These are phyloP conservation scores for Anguilla japonica DNA, from an alignment of 2,113 vertebrate species.

Conservation along the genomic window DNA sequence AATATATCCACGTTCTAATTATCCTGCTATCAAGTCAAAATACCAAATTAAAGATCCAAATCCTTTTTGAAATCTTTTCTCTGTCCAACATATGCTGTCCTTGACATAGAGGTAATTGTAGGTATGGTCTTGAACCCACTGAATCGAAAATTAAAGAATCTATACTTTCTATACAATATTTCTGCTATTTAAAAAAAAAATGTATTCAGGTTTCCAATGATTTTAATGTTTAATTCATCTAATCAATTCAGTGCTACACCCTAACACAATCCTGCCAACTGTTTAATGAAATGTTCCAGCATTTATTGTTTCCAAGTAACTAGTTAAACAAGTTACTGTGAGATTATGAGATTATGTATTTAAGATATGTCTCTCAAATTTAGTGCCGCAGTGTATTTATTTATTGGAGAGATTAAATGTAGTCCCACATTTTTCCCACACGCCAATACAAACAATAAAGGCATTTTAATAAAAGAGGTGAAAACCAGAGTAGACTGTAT, in stretches of 20 bases:
- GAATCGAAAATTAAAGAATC: not conserved
- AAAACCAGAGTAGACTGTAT: slow-evolving; percentile 18
- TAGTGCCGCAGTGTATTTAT: not conserved
- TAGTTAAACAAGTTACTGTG: not conserved
- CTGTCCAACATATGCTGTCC: not conserved
- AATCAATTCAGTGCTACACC: not conserved
- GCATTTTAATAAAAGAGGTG: slow-evolving; percentile 7
- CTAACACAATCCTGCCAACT: not conserved
- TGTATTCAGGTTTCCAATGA: not conserved
- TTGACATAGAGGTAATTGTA: not conserved
- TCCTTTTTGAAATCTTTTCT: not conserved
- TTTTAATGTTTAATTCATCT: not conserved
- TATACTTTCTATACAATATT: not conserved
- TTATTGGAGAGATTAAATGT: not conserved
- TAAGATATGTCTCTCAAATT: not conserved
- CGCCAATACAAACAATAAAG: slow-evolving; percentile 21
- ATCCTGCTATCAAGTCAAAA: not conserved
- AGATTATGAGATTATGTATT: not conserved
- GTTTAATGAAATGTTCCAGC: not conserved
- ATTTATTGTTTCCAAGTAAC: not conserved
- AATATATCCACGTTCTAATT: not conserved
- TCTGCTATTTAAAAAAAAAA: not conserved
- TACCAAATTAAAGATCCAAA: not conserved
- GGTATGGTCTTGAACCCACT: too few relatives aligned
- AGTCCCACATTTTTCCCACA: not conserved